Evolutionary conservation across 92 coral and sea anemone species (phyloP).

Genomic region (Siderastrea siderea): DNA sequence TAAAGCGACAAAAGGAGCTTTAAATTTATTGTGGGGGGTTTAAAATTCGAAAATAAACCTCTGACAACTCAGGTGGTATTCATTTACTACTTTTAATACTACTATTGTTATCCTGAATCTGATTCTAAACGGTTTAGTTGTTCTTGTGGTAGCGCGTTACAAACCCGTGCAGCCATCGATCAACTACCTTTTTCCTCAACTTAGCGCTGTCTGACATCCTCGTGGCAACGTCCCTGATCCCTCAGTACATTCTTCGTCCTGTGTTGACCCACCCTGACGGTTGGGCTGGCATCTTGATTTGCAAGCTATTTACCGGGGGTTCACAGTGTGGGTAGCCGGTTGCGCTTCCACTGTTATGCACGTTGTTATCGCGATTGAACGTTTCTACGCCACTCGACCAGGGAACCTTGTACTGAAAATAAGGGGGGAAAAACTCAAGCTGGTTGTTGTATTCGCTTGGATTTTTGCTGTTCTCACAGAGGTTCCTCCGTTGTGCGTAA

Average conservation of each 20-base stretch:
- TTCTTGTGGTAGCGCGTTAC: constrained; percentile 33
- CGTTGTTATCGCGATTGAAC: constrained; percentile 59
- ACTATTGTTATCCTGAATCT: constrained; percentile 20
- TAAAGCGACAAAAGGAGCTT: no score
- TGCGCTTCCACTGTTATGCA: constrained; percentile 48
- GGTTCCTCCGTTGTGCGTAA: constrained; percentile 23
- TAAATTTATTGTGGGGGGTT: no score
- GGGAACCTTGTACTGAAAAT: constrained; percentile 5
- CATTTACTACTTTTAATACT: no score
- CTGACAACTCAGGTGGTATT: no score
- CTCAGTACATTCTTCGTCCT: constrained; percentile 44
- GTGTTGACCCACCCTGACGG: constrained; percentile 54
- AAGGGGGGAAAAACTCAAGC: constrained; percentile 15
- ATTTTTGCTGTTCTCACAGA: constrained; percentile 42
- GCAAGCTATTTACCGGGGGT: constrained; percentile 59
- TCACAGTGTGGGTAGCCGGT: constrained; percentile 63
- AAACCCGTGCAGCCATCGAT: constrained; percentile 49
- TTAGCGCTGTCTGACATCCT: constrained; percentile 68
- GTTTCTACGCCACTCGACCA: constrained; percentile 54
- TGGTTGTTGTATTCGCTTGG: constrained; percentile 45
- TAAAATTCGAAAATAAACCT: no score
- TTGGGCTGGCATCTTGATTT: constrained; percentile 39
- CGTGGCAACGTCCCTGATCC: constrained; percentile 53
- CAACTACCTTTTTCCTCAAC: constrained; percentile 68
- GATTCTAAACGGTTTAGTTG: constrained; percentile 45